phyloP scores from a whole-genome alignment of 2,113 vertebrate genomes.

The Halcyon malimbica region DNA sequence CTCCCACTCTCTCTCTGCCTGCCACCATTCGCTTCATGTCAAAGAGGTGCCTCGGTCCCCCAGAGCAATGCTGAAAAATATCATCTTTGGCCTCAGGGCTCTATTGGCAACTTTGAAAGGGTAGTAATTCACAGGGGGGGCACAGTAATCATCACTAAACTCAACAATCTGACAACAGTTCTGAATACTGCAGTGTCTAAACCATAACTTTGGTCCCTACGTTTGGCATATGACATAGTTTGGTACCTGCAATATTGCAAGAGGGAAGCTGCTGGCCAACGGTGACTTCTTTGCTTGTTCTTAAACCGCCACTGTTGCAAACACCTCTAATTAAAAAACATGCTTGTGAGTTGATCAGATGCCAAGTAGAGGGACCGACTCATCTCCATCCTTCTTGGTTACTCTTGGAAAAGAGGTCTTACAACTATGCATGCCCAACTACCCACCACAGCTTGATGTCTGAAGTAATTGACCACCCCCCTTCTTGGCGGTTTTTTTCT shows the following conservation, averaged over 20 bases:
- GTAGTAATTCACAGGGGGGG: neutral
- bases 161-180: neutral
- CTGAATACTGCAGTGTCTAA: neutral
- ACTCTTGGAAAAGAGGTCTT: neutral
- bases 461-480: neutral
- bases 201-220: neutral
- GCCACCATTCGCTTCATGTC: neutral
- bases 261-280: neutral
- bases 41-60: neutral
- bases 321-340: neutral
- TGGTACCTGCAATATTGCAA: neutral
- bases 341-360: neutral
- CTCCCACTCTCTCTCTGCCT: neutral
- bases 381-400: neutral
- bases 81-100: neutral
- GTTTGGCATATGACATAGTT: neutral
- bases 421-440: neutral
- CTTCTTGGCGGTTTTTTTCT: neutral
- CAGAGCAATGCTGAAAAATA: neutral
- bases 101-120: neutral
- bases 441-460: neutral
- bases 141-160: neutral
- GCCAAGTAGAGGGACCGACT: neutral
- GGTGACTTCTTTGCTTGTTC: neutral
- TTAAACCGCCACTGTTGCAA: neutral